Base-by-base conservation (phyloP, 2,888 invertebrate species). In the Pollenia angustigena region DNA sequence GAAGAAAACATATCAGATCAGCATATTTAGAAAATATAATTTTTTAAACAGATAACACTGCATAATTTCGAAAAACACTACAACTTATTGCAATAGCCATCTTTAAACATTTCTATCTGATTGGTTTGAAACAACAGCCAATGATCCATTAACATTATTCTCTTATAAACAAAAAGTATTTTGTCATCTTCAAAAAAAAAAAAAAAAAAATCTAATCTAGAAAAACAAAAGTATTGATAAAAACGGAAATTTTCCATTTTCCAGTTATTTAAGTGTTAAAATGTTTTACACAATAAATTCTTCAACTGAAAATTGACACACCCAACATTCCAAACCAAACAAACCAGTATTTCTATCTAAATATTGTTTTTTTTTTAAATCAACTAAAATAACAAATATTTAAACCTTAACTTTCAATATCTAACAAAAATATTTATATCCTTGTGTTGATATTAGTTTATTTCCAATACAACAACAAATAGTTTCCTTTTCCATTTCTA, bases 381-480 rank as follows among this genome's bases (percentile, higher is more conserved):
- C 32, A 6, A 32, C 32, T 6, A 32, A 32, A 32, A 32, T 6
- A 32, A 50, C 23, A 69, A 69, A 50, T 69, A 32, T 50, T 50
- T 54, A 54, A 71, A 69, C 71, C 71, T 71, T 46, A 62, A 82
- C 50, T 76, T 82, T 62, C 54, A 82, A 82, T 82, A 81, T 68
- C 18, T 66, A 14, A 48, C 16, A 72, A 81, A 62, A 74, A 62
- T 74, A 75, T 62, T 52, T 75, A 69, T 52, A 40, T 75, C 42
- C 4, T 42, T 58, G 58, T 72, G 11, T 46, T 44, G 32, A 32
- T 68, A 48, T 48, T 56, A 66, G 18, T 66, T 16, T 18, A 48
- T 69, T 69, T 12, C 42, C 69, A 75, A 75, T 48, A 75, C 48
- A 75, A 52, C 18, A 62, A 10, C 60, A 62, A 64, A 54, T 56